phyloP scores from a whole-genome alignment of 2,888 invertebrate genomes.

The Panzeria rudis region DNA sequence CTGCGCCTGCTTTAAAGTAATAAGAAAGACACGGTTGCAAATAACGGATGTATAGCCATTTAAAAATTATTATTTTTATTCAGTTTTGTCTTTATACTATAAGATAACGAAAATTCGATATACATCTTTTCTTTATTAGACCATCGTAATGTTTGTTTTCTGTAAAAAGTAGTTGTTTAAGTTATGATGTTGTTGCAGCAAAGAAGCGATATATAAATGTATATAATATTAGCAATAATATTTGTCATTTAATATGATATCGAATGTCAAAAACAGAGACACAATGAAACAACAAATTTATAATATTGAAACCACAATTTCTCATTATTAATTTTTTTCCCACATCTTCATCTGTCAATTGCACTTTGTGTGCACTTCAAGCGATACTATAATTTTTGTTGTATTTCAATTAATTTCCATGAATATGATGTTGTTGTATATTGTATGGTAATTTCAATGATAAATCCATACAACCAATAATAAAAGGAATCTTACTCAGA shows the following conservation, averaged over 20 bases:
- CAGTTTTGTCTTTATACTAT: too few species aligned
- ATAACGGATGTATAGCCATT: too few species aligned
- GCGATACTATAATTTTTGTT: constrained; percentile 7
- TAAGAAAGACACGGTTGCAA: too few species aligned
- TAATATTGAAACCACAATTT: constrained; percentile 2
- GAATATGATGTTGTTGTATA: constrained; percentile 9
- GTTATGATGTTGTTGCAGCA: too few species aligned
- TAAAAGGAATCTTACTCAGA: neutral
- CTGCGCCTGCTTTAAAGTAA: too few species aligned
- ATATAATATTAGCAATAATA: too few species aligned
- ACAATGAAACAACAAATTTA: neutral
- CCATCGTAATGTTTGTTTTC: too few species aligned
- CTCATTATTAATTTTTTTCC: neutral
- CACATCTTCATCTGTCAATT: constrained; percentile 16
- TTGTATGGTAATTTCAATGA: neutral
- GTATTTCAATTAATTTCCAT: constrained; percentile 34
- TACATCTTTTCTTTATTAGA: too few species aligned
- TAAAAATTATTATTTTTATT: too few species aligned
- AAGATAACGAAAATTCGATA: too few species aligned
- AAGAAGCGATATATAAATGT: too few species aligned
- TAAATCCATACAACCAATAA: neutral
- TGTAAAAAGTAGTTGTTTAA: too few species aligned
- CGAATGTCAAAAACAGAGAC: neutral
- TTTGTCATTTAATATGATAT: neutral
- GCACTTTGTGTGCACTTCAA: constrained; percentile 14